Evolutionary conservation across 2,113 vertebrate species (phyloP).

Genomic region (Ophiodon elongatus): DNA sequence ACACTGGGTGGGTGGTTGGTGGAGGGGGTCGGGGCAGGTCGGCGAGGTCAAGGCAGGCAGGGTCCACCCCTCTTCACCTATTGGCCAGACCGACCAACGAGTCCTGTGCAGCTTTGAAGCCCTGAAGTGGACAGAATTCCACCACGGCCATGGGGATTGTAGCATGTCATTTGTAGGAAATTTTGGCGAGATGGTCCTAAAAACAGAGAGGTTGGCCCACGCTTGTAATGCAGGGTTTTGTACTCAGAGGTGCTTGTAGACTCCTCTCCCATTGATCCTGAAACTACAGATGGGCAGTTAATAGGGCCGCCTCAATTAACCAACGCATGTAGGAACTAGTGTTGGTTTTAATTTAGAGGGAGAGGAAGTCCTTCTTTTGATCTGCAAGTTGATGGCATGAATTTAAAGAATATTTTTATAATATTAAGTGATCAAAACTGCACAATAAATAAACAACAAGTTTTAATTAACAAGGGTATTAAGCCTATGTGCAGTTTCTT

Average conservation of each 20-base stretch:
- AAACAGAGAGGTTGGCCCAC: conserved; percentile 57
- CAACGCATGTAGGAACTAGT: background rate
- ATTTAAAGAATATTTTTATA: background rate
- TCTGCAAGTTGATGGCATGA: background rate
- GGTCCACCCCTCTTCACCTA: conserved; percentile 72
- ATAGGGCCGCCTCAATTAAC: conserved; percentile 19
- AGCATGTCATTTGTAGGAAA: conserved; percentile 76
- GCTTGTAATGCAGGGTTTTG: conserved; percentile 58
- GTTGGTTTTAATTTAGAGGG: background rate
- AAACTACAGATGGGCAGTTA: conserved; percentile 49
- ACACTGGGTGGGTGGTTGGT: conserved; percentile 33
- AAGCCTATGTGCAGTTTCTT: background rate
- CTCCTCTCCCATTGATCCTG: conserved; percentile 40
- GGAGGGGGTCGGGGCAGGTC: conserved; percentile 66
- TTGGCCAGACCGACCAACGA: conserved; percentile 61
- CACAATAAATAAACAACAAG: background rate
- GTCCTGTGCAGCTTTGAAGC: conserved; percentile 68
- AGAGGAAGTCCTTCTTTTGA: background rate
- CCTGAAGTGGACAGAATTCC: conserved; percentile 76
- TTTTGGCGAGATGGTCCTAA: conserved; percentile 78
- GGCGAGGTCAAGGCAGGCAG: conserved; percentile 76
- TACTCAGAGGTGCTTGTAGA: conserved; percentile 15
- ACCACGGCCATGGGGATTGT: conserved; percentile 81
- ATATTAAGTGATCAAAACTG: background rate
- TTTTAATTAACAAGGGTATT: background rate